phyloP scores from a whole-genome alignment of 2,888 invertebrate genomes.

The Prosapia bicincta region DNA sequence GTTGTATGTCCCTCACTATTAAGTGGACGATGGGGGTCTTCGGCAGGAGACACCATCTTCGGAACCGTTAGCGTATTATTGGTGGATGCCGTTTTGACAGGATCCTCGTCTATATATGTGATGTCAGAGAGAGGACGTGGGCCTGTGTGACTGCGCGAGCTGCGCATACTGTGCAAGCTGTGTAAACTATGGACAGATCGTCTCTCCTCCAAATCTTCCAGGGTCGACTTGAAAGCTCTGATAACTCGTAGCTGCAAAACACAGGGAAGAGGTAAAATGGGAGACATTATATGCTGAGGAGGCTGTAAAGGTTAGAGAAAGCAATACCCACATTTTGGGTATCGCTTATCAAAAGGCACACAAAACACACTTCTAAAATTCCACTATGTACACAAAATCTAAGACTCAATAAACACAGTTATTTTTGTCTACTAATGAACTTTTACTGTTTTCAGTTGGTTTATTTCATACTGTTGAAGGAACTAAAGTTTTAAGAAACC shows the following conservation, averaged over 20 bases:
- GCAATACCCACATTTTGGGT: not conserved
- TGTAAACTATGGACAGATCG: slow-evolving; percentile 97
- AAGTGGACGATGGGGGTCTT: slow-evolving; percentile 44
- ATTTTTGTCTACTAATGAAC: not conserved
- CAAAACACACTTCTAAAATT: not conserved
- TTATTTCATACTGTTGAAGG: not conserved
- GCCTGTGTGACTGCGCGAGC: slow-evolving; percentile 59
- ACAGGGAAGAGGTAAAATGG: slow-evolving; percentile 40
- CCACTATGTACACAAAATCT: not conserved
- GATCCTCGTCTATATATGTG: slow-evolving; percentile 76
- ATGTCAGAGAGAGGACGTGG: slow-evolving; percentile 72
- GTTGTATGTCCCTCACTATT: slow-evolving; percentile 42
- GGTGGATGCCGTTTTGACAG: slow-evolving; percentile 49
- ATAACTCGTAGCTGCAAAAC: slow-evolving; percentile 99
- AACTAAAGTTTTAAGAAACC: not conserved
- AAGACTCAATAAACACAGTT: not conserved
- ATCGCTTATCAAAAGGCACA: not conserved
- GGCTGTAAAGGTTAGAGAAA: not conserved
- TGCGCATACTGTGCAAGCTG: slow-evolving; percentile 83
- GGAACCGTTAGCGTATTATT: slow-evolving; percentile 37
- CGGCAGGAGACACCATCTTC: slow-evolving; percentile 40
- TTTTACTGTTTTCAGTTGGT: not conserved
- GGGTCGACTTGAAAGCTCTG: slow-evolving; percentile 98
- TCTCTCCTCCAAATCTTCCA: slow-evolving; percentile 99
- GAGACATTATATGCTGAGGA: slow-evolving; percentile 18